These are phyloP conservation scores for Cyphomyrmex costatus DNA, from an alignment of 1,140 invertebrate species.

Conservation along the genomic window DNA sequence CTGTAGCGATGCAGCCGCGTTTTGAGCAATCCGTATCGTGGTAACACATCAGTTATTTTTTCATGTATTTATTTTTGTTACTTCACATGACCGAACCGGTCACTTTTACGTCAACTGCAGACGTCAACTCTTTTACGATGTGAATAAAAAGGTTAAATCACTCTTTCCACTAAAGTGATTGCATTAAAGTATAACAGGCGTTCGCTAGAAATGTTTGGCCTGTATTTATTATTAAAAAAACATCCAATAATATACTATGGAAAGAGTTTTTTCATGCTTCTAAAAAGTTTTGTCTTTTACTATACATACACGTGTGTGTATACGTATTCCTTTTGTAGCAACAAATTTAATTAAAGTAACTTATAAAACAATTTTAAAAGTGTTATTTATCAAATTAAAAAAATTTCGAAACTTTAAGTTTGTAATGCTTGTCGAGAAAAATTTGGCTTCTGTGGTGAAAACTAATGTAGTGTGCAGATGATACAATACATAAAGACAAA, in stretches of 20 bases:
- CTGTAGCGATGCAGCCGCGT: background rate
- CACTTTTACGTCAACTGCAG: background rate
- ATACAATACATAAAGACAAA: background rate
- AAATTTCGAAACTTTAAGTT: background rate
- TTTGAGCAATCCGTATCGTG: background rate
- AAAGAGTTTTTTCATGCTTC: background rate
- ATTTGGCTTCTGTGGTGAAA: background rate
- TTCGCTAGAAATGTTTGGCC: background rate
- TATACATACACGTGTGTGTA: background rate
- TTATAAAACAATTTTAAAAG: background rate
- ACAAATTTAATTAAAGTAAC: background rate
- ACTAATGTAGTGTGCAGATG: background rate
- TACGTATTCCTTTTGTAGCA: background rate
- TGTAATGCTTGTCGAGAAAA: background rate
- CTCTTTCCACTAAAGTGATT: background rate
- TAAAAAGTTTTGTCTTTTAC: constrained; percentile 21
- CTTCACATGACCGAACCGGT: background rate
- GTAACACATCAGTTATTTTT: background rate
- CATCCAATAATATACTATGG: background rate
- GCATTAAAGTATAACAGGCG: background rate
- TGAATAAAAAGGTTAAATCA: background rate
- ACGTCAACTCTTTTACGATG: constrained; percentile 8
- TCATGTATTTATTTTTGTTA: constrained; percentile 8
- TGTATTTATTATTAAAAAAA: constrained; percentile 4
- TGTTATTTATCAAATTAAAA: background rate